Base-by-base conservation (phyloP, 1,140 invertebrate genomes). In the Heliothis subflexa region DNA sequence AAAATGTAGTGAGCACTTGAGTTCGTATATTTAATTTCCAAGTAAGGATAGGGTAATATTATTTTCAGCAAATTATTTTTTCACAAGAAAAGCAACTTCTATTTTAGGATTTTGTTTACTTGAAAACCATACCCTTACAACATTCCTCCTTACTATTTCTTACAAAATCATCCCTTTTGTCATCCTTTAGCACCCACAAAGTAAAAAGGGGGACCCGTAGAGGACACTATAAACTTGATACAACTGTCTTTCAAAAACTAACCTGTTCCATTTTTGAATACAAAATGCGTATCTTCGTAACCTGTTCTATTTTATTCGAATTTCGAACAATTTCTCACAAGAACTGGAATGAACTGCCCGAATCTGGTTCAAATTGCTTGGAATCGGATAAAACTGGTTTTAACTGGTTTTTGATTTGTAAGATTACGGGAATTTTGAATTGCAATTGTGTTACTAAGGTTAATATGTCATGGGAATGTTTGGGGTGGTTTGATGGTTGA, bases 391-490 rank as follows among this genome's bases (percentile, higher is more conserved):
- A 70, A 77, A 77, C 57, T 70, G n/a, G 81, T 79, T 83, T 72
- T 59, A 18, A 68, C 18, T 16, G 57, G 33, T 64, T 75, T 72
- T 64, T 73, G 52, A 40, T 52, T 75, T 75, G 59, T 75, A 62
- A 14, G 54, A 75, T 75, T 75, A 75, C 73, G 45, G 73, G 73
- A 75, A 52, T 40, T 40, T 40, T 40, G 33, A 40, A 40, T 75
- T 52, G 73, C 61, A 70, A 25, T 74, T 57, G 45, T 77, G 54
- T 59, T 55, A 62, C 2, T 40, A 83, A 76, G 77, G 78, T 78
- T 79, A 57, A 74, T 57, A 62, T 72, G 79, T 82, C 75, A 78
- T 80, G 79, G 55, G 80, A 84, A 78, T 57, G 54, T 59, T 40
- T n/a, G 71, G 50, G n/a, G 55, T 45, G 12, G 3, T 25, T 25